These are phyloP conservation scores for Paramormyrops kingsleyae DNA, from an alignment of 2,113 vertebrate genomes.

Conservation along the genomic window DNA sequence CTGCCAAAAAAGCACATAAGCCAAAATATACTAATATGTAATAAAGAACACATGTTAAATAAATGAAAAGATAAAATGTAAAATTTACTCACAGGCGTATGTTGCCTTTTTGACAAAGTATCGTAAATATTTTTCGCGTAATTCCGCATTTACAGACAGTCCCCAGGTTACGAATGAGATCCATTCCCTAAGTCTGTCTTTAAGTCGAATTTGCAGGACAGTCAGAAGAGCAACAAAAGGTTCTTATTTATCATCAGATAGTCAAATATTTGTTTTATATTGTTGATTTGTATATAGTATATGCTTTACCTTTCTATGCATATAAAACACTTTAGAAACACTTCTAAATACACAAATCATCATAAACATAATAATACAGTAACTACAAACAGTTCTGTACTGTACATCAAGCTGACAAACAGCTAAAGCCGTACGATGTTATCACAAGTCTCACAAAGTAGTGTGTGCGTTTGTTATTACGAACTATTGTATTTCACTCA, in stretches of 20 bases:
- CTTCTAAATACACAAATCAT: background rate
- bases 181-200: background rate
- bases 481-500: background rate
- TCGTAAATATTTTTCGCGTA: background rate
- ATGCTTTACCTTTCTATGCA: background rate
- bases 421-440: background rate
- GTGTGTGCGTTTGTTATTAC: background rate
- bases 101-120: background rate
- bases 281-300: background rate
- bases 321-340: background rate
- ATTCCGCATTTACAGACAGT: background rate
- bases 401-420: background rate
- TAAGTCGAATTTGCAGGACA: background rate
- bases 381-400: background rate
- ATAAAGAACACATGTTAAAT: background rate
- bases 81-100: background rate
- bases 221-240: background rate
- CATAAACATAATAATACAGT: background rate
- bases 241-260: background rate
- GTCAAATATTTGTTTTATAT: background rate
- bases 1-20: slow-evolving; percentile 46
- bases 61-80: background rate
- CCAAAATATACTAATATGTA: background rate
- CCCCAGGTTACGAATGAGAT: background rate
- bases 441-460: background rate